Base-by-base conservation (phyloP, 2,888 invertebrate species). In the Pollenia amentaria region DNA sequence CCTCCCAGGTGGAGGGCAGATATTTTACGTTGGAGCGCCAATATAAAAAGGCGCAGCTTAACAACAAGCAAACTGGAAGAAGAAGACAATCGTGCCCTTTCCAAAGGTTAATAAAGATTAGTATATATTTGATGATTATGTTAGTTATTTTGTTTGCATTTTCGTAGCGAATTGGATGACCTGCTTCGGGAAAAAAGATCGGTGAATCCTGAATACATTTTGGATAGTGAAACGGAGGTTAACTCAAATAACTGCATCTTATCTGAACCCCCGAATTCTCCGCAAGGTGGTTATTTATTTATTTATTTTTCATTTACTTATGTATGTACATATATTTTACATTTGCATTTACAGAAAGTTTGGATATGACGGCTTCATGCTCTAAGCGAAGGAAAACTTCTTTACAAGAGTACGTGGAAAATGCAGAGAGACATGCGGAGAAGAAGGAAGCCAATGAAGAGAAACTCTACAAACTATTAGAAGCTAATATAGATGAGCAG, bases 281-380 rank as follows among this genome's bases (percentile, higher is more conserved):
- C 38, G 51, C 40, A 70, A 70, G 67, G 67, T 67, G 67, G 67
- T 69, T 51, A 40, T 69, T 69, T 70, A 70, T 70, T 70, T 70
- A 70, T 55, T 53, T 70, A 70, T 21, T 48, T 69, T 69, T 69
- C 51, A 69, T 69, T 69, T 69, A 69, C 51, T 70, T 62, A 62
- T 14, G 38, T 62, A 62, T 40, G 40, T 62, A 40, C 38, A 38
- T 62, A 62, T 40, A 62, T 62, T 62, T 62, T 62, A 62, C 38
- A 62, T 16, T 44, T 55, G 55, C 55, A 21, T 55, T 55, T 55
- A 55, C 18, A 55, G 55, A 55, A 55, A 55, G 21, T 55, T 21
- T 55, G 55, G 21, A 55, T 55, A 55, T 55, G 18, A 55, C 21
- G 60, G 60, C 40, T 44, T 64, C 64, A 42, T 40, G 14, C 64